phyloP scores from a whole-genome alignment of 2,113 vertebrate genomes.

The Hypomesus transpacificus region DNA sequence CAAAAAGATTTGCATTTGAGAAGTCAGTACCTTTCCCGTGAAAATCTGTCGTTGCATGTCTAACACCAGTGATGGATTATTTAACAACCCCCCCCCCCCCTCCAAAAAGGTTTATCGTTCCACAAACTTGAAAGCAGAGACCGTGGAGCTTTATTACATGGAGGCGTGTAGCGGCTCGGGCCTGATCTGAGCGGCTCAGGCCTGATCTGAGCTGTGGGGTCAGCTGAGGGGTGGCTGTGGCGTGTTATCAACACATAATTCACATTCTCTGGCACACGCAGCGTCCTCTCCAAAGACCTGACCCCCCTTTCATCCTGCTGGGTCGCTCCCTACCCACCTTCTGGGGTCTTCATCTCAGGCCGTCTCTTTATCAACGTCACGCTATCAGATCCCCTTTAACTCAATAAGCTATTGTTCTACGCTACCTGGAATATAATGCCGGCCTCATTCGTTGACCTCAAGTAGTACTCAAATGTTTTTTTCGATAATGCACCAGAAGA shows the following conservation, averaged over 20 bases:
- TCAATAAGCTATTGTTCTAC: not conserved
- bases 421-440: not conserved
- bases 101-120: not conserved
- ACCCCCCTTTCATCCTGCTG: conserved; percentile 20
- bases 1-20: too few species aligned
- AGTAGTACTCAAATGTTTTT: too few species aligned
- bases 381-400: not conserved
- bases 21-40: not conserved
- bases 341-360: not conserved
- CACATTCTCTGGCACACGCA: conserved; percentile 38
- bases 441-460: not conserved
- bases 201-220: not conserved
- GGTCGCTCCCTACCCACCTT: not conserved
- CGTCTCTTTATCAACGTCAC: not conserved
- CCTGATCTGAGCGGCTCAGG: not conserved
- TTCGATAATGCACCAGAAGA: not conserved
- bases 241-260: conserved; percentile 47
- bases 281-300: not conserved
- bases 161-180: conserved; percentile 11
- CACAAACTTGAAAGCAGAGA: conserved; percentile 13
- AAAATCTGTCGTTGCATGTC: not conserved
- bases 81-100: not conserved
- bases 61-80: not conserved
- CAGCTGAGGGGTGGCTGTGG: conserved; percentile 16
- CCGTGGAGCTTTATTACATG: conserved; percentile 10